A percentile compares a stretch with the other conserved stretches of the same genome.
Evolutionary conservation across 2,113 vertebrate species (phyloP).

Genomic region (Amblyopsis rosae): DNA sequence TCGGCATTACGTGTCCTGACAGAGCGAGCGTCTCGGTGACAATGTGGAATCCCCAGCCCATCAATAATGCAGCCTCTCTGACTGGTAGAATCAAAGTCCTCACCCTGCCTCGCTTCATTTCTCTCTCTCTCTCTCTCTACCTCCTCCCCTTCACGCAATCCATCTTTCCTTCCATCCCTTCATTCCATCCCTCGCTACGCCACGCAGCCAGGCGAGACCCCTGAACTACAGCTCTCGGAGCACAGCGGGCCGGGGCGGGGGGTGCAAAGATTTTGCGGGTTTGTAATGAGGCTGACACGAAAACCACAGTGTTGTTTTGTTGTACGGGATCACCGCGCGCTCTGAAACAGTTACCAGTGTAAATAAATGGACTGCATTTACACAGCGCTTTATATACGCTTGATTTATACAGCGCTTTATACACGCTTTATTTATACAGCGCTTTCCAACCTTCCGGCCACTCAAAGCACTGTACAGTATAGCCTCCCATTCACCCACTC

Average conservation of each 20-base stretch:
- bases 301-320: neutral
- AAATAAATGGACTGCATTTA: no score
- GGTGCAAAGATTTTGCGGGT: slow-evolving; percentile 28
- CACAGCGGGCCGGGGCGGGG: slow-evolving; percentile 10
- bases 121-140: slow-evolving; percentile 29
- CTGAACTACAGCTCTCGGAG: slow-evolving; percentile 20
- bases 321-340: slow-evolving; percentile 38
- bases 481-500: no score
- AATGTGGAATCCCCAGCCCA: slow-evolving; percentile 55
- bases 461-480: no score
- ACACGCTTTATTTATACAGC: no score
- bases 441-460: no score
- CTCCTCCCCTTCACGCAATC: slow-evolving; percentile 5
- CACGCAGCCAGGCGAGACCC: slow-evolving; percentile 41
- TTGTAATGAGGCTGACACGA: slow-evolving; percentile 23
- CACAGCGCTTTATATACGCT: no score
- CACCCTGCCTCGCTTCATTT: slow-evolving; percentile 29
- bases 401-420: no score
- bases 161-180: neutral
- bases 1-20: slow-evolving; percentile 53
- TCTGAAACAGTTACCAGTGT: slow-evolving; percentile 4
- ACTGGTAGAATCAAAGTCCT: slow-evolving; percentile 62
- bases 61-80: slow-evolving; percentile 72
- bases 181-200: slow-evolving; percentile 14
- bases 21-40: slow-evolving; percentile 52